phyloP scores from a whole-genome alignment of 2,113 vertebrate species.

The Xenopus borealis region DNA sequence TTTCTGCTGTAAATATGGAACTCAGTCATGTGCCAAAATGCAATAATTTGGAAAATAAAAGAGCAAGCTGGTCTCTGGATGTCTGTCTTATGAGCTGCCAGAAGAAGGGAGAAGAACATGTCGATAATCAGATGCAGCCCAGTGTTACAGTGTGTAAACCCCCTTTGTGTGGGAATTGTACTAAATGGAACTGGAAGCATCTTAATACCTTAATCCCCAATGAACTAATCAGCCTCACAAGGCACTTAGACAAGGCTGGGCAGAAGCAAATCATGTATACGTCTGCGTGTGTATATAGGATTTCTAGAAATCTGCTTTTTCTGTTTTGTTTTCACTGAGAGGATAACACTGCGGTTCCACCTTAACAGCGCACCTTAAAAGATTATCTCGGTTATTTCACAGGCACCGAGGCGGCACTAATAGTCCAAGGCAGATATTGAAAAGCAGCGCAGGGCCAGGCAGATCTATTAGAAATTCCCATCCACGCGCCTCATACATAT shows the following conservation, averaged over 20 bases:
- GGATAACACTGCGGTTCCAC: constrained; percentile 85
- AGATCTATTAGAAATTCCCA: constrained; percentile 99
- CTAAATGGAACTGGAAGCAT: constrained; percentile 54
- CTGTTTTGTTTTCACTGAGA: constrained; percentile 70
- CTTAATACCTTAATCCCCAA: constrained; percentile 60
- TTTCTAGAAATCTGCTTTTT: neutral
- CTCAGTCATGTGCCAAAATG: no score
- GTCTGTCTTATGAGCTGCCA: neutral
- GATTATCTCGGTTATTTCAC: constrained; percentile 99
- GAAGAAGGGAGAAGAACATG: neutral
- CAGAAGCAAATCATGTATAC: constrained; percentile 53
- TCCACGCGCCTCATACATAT: constrained; percentile 99
- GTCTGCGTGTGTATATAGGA: neutral
- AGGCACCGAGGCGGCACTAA: constrained; percentile 99
- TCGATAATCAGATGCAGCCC: neutral
- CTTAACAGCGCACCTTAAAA: constrained; percentile 99
- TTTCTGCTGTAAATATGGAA: no score
- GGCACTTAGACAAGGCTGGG: constrained; percentile 53
- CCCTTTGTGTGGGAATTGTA: constrained; percentile 49
- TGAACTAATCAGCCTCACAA: constrained; percentile 55
- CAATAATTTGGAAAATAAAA: no score
- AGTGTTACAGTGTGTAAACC: constrained; percentile 4
- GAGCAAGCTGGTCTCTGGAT: no score
- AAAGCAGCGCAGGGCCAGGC: constrained; percentile 96
- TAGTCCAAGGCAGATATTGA: constrained; percentile 99